Evolutionary conservation across 2,113 vertebrate species (phyloP), one percentile per base, ranked within the genome.

Genomic region (Abramis brama): DNA sequence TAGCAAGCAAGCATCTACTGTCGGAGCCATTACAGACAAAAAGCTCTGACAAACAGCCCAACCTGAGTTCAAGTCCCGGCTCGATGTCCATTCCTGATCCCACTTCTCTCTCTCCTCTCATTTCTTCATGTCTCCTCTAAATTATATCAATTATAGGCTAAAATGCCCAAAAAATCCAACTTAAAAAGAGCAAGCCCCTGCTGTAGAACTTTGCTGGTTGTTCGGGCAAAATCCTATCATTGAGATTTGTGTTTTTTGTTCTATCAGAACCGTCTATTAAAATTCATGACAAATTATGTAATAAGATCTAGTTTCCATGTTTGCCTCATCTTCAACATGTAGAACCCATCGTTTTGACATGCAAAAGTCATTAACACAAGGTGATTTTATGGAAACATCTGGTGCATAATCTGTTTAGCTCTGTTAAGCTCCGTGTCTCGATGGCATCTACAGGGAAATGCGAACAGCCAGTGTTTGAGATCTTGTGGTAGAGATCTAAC

Each of bases 401-500:
- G n/a, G 19, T 15, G 11, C 27, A 5, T 33, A 36, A 12, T 33
- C 11, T 4, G 6, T 55, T 70, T 62, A 60, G 36, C 33, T 6
- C 79, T 27, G n/a, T 27, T 30, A 30, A 45, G 73, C 52, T 2
- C 25, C 15, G 8, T 66, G 25, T 62, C 64, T 85, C 60, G 39
- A 5, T n/a, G n/a, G 25, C 36, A 55, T 82, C 75, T 76, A 43
- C 64, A 60, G 84, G 68, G 68, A 87, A 84, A 84, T 79, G 52
- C 3, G 45, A 74, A 73, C n/a, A 33, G 71, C 43, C 57, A 57
- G 43, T 68, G 15, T 68, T 84, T 83, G 83, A 74, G 79, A 57
- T 83, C 50, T 88, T 85, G 23, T 85, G 86, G 71, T 80, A 64
- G 33, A 87, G 62, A 88, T 87, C 75, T 90, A 90, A 87, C 70